Evolutionary conservation across 2,113 vertebrate species (phyloP), one percentile per base, ranked within the genome.

Genomic region (Poeciliopsis retropinna): DNA sequence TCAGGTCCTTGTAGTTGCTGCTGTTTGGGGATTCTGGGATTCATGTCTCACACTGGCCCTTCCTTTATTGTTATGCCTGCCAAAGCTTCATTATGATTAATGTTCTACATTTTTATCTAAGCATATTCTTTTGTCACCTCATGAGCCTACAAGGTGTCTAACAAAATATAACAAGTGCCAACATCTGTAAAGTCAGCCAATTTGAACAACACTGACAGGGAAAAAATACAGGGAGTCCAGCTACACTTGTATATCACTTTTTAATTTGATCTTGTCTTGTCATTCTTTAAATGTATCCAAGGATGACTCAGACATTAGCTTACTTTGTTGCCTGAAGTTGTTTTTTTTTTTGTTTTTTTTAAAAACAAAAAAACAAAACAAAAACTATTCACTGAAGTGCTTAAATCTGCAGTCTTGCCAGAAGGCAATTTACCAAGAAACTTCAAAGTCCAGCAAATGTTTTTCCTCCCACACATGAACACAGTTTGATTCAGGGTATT

Each of bases 71-170:
- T 54, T 68, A 39, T 47, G 7, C 31, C 1, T 73, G 34, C 44
- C 15, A 25, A 0, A 15, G 27, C 13, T 14, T 72, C 31, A 3
- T 63, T 68, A 22, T 73, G 75, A 80, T 85, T 62, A 75, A 77
- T 77, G 60, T 19, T 13, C 25, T 19, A 60, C 67, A 39, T 60
- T 28, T 34, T 73, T 39, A 15, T 41, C 47, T 63, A 37, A 73
- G 72, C 41, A 32, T 60, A 68, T 62, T 34, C 67, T 63, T 67
- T 9, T 67, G 31, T 69, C 12, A 29, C 67, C 57, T 66, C 54
- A 65, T 44, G 6, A 3, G 3, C 2, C 17, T 5, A 71, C n/a
- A 27, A 32, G 30, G 0, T 6, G 6, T 61, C 15, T 27, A 17
- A 10, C 37, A 60, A 28, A 47, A 31, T 28, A 2, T 65, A 30